phyloP scores from a whole-genome alignment of 2,113 vertebrate genomes.

The Regulus satrapa region DNA sequence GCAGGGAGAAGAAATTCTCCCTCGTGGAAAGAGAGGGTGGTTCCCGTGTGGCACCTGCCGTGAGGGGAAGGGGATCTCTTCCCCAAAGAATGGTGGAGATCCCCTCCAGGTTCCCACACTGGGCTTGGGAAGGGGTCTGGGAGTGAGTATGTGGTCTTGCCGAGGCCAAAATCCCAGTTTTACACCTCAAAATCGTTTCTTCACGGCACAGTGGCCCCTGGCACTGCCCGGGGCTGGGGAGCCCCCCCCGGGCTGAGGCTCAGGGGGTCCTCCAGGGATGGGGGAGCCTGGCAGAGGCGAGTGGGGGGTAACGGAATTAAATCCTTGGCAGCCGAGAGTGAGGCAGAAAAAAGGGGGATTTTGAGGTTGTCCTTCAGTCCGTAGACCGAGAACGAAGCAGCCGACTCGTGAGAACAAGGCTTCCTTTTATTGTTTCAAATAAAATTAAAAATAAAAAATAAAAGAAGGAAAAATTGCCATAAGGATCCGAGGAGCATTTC shows the following conservation, averaged over 20 bases:
- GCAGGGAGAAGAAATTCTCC: background rate
- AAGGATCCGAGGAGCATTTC: background rate
- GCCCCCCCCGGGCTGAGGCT: fast-evolving
- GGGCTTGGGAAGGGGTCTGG: too few species aligned
- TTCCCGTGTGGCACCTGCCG: too few species aligned
- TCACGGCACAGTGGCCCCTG: fast-evolving
- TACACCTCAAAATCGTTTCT: background rate
- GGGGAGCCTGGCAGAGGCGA: fast-evolving
- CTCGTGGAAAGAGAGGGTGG: fast-evolving
- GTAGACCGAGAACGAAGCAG: background rate
- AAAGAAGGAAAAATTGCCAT: background rate
- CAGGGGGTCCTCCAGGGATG: background rate
- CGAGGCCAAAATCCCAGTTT: background rate
- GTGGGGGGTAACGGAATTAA: fast-evolving
- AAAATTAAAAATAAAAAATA: background rate
- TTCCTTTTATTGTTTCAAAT: slow-evolving; percentile 18
- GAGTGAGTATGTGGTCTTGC: background rate
- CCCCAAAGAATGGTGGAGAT: too few species aligned
- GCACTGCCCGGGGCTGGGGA: too few species aligned
- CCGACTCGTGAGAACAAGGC: background rate
- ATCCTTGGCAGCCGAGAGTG: background rate
- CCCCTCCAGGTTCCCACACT: fast-evolving
- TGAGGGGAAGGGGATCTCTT: background rate
- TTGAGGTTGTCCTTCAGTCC: background rate
- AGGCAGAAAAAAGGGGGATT: background rate